These are phyloP conservation scores for Umimayanthus kanabou DNA, from an alignment of 92 coral and sea anemone species.

Conservation along the genomic window DNA sequence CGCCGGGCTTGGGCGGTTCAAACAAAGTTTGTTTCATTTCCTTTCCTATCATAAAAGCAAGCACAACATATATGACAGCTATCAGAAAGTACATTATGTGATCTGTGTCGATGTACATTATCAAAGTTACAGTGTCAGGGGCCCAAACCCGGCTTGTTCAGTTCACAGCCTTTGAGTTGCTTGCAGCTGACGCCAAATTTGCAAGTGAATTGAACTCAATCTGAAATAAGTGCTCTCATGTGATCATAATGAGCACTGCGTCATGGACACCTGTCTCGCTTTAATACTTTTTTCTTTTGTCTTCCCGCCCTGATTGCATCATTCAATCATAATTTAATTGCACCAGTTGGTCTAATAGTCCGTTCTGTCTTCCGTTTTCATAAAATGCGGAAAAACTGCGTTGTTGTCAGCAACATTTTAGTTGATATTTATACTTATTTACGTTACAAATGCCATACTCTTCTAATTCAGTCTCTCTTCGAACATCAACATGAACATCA, in stretches of 20 bases:
- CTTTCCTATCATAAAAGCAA: conserved; percentile 7
- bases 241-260: background rate
- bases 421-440: too few species aligned
- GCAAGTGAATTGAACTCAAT: background rate
- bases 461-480: too few species aligned
- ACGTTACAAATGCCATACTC: too few species aligned
- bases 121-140: background rate
- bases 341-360: background rate
- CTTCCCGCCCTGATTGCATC: background rate
- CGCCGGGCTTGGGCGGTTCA: conserved; percentile 14
- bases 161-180: background rate
- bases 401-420: background rate
- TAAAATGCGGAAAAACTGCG: background rate
- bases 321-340: background rate
- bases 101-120: conserved; percentile 32
- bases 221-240: background rate
- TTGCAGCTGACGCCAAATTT: background rate
- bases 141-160: background rate
- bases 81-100: conserved; percentile 11
- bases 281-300: too few species aligned
- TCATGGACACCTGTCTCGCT: background rate
- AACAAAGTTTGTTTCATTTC: conserved; percentile 37
- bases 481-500: too few species aligned
- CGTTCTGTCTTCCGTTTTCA: background rate
- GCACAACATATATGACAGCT: conserved; percentile 15